phyloP scores from a whole-genome alignment of 2,797 vertebrate genomes.

The Capromys pilorides region DNA sequence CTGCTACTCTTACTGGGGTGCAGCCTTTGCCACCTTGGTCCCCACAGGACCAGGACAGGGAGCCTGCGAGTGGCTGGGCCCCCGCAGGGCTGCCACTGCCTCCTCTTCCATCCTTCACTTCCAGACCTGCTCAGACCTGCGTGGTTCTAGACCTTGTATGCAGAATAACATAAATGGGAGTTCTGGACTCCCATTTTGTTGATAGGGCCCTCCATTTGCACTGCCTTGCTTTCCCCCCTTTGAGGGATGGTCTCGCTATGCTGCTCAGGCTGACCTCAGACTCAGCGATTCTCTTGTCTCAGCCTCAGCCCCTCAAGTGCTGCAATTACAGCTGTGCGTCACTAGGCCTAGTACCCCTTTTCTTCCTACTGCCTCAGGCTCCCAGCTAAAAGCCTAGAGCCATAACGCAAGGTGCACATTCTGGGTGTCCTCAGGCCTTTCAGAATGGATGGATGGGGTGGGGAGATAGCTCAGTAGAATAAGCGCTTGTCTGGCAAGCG shows the following conservation, averaged over 20 bases:
- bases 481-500: too few relatives aligned
- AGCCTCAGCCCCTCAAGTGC: neutral
- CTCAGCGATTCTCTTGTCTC: neutral
- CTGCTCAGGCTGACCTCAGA: neutral
- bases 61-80: neutral
- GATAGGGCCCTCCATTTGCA: neutral
- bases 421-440: neutral
- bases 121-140: neutral
- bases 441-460: neutral
- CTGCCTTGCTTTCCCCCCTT: neutral
- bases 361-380: neutral
- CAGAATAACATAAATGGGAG: neutral
- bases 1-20: neutral
- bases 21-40: neutral
- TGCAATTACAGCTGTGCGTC: neutral
- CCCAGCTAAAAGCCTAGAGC: accelerated
- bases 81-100: neutral
- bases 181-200: accelerated
- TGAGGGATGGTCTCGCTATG: neutral
- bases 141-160: neutral
- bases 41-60: neutral
- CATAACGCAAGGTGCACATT: accelerated
- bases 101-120: neutral
- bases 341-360: neutral
- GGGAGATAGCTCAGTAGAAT: too few relatives aligned